phyloP scores from a whole-genome alignment of 2,797 vertebrate species.

The Caiman crocodilus region DNA sequence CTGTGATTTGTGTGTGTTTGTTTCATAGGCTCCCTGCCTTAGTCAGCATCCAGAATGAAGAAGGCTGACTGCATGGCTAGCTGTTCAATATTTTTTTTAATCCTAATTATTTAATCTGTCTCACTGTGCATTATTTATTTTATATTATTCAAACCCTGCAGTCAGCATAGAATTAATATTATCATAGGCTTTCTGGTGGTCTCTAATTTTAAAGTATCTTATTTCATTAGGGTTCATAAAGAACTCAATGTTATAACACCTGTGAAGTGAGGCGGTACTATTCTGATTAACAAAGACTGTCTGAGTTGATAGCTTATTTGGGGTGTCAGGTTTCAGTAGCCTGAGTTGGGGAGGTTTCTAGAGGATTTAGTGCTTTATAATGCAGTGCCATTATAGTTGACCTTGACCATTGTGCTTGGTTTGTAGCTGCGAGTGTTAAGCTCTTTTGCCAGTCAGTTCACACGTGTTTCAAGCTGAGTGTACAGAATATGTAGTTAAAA shows the following conservation, averaged over 20 bases:
- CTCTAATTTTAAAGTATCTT: background rate
- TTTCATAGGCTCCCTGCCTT: background rate
- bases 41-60: background rate
- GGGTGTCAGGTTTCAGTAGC: too few species aligned
- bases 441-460: fast-evolving
- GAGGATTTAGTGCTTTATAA: background rate
- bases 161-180: background rate
- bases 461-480: background rate
- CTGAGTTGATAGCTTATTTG: background rate
- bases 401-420: background rate
- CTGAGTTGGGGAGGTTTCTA: background rate
- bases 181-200: background rate
- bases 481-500: background rate
- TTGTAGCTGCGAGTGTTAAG: background rate
- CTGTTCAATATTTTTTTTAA: background rate
- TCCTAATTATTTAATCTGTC: too few species aligned
- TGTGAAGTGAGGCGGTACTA: background rate
- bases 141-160: too few species aligned
- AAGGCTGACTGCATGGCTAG: background rate
- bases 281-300: background rate
- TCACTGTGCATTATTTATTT: background rate
- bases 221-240: background rate
- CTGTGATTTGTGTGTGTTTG: too few species aligned
- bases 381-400: background rate
- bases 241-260: too few species aligned